Conservation (phyloP, 2,888 invertebrate genomes). For the Deilephila elpenor region DNA sequence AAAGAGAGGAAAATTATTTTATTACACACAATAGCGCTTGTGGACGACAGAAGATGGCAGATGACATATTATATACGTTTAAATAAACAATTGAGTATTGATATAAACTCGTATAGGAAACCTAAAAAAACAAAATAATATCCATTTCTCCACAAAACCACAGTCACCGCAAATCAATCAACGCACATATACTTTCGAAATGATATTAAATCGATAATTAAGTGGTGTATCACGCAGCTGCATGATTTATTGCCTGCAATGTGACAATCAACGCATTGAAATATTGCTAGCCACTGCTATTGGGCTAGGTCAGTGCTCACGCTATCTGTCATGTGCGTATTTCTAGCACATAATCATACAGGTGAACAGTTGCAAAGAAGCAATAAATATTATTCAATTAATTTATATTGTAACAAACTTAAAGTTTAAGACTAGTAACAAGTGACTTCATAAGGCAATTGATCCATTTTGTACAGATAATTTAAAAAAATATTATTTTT, state of each 20-base stretch:
- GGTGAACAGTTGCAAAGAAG: not conserved
- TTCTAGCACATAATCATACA: not conserved
- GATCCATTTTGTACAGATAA: too few relatives aligned
- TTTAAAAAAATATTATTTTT: too few relatives aligned
- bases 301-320: slow-evolving; percentile 61
- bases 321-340: not conserved
- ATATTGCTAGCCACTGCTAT: slow-evolving; percentile 42
- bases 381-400: not conserved
- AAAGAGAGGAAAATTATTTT: too few relatives aligned
- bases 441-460: too few relatives aligned
- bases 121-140: too few relatives aligned
- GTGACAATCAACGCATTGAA: slow-evolving; percentile 47
- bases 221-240: slow-evolving; percentile 24
- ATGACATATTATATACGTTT: too few relatives aligned
- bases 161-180: not conserved
- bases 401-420: not conserved
- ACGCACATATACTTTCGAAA: not conserved
- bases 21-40: too few relatives aligned
- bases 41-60: too few relatives aligned
- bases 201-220: slow-evolving; percentile 1
- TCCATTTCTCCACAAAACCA: not conserved
- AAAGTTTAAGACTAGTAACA: too few relatives aligned
- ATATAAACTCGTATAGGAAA: too few relatives aligned
- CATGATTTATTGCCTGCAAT: slow-evolving; percentile 29
- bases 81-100: too few relatives aligned